Percentiles rank a stretch among this genome's conserved stretches.
These are phyloP conservation scores for Drosophila neutralis DNA, from an alignment of 2,888 invertebrate genomes.

Conservation along the genomic window DNA sequence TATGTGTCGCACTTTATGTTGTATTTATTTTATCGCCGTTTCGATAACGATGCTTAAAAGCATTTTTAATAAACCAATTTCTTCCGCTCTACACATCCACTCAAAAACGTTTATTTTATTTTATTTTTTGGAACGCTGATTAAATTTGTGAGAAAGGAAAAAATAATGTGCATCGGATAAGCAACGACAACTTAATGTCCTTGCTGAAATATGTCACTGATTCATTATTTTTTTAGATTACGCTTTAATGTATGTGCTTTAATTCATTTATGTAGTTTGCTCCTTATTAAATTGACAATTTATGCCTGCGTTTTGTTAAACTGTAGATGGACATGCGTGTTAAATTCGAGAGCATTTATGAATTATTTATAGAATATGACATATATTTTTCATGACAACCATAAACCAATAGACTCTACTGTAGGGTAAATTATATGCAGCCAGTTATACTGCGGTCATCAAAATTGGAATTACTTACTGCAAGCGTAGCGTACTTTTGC, in stretches of 20 bases:
- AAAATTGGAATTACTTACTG: conserved; percentile 39
- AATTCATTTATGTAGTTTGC: conserved; percentile 6
- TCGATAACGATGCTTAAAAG: conserved; percentile 57
- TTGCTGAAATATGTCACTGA: conserved; percentile 16
- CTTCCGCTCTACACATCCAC: conserved; percentile 18
- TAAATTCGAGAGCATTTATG: background rate
- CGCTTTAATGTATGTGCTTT: background rate
- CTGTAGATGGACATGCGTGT: background rate
- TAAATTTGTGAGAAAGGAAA: conserved; percentile 20
- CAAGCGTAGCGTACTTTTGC: conserved; percentile 25
- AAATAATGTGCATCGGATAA: conserved; percentile 29
- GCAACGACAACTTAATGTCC: conserved; percentile 23
- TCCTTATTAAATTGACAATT: background rate
- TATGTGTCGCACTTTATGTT: conserved; percentile 29
- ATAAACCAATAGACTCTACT: background rate
- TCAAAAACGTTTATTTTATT: background rate
- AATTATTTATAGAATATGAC: background rate
- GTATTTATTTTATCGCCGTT: conserved; percentile 48
- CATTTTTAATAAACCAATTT: conserved; percentile 59
- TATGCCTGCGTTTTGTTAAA: background rate
- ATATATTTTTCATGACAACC: background rate
- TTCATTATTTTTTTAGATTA: conserved; percentile 9
- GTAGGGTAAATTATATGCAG: background rate
- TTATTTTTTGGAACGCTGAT: conserved; percentile 19
- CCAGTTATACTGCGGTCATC: conserved; percentile 19